A percentile compares a stretch with the other conserved stretches of the same genome.
phyloP scores from a whole-genome alignment of 2,888 invertebrate genomes.

The Thymelicus sylvestris region DNA sequence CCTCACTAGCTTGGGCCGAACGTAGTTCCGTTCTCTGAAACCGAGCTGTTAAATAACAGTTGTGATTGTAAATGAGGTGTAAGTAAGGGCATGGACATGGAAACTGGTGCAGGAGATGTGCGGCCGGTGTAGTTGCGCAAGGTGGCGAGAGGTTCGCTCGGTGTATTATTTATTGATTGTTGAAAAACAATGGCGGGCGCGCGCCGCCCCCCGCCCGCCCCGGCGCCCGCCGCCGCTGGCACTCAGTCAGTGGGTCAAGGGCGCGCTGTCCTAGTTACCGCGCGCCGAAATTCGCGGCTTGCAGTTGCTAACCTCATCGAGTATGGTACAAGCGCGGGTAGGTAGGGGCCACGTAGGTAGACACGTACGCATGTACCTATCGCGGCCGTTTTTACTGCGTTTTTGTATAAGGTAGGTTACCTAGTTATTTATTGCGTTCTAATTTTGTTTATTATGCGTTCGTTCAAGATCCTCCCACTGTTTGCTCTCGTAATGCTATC shows the following conservation, averaged over 20 bases:
- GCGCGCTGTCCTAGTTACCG: slow-evolving; percentile 78
- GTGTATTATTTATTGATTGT: slow-evolving; percentile 84
- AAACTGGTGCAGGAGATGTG: slow-evolving; percentile 62
- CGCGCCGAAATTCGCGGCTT: slow-evolving; percentile 81
- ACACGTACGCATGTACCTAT: slow-evolving; percentile 33
- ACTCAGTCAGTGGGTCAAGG: slow-evolving; percentile 84
- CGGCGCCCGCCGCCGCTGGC: slow-evolving; percentile 56
- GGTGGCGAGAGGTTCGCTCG: slow-evolving; percentile 70
- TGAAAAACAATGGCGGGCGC: slow-evolving; percentile 82
- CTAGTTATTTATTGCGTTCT: neutral
- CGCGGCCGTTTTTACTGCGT: neutral
- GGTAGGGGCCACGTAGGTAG: slow-evolving; percentile 57
- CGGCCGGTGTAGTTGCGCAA: slow-evolving; percentile 68
- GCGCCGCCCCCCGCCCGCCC: slow-evolving; percentile 38
- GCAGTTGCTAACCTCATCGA: slow-evolving; percentile 73
- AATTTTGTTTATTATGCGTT: neutral
- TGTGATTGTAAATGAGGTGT: too few relatives aligned
- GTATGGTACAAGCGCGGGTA: slow-evolving; percentile 42
- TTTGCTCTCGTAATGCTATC: too few relatives aligned
- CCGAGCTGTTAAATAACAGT: too few relatives aligned
- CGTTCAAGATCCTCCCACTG: neutral
- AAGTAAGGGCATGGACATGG: slow-evolving; percentile 17
- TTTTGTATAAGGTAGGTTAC: neutral
- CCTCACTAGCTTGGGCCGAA: neutral
- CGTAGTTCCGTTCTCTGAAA: too few relatives aligned